Evolutionary conservation across 2,888 invertebrate genomes (phyloP), one percentile per base, ranked within the genome.

Genomic region (Cantharis nigra): DNA sequence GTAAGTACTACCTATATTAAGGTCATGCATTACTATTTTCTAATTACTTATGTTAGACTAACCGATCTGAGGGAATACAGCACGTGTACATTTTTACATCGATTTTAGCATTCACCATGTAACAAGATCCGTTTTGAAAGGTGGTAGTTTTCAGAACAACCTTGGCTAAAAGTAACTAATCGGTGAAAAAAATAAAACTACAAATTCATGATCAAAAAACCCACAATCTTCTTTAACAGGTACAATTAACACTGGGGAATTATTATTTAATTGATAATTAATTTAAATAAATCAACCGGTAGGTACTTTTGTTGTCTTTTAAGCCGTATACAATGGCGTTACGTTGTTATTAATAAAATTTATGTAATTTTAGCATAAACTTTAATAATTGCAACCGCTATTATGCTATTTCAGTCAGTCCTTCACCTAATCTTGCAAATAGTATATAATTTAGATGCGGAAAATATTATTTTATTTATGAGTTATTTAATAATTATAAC

Each of bases 51-150:
- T 20, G 65, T 67, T 67, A 10, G 65, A 67, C 65, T 14, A 67
- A 67, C 23, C 23, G 23, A 20, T 67, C 65, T 67, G 9, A 23
- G 65, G 65, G 65, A 67, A 67, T 23, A 20, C 23, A 23, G 65
- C 65, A 67, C 65, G 65, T 67, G 65, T 26, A 67, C 65, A 26
- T 67, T 67, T 67, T 67, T 67, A 5, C 26, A 11, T 7, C 9
- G 20, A 23, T 23, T 67, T 67, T 13, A 23, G 65, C 65, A 67
- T 67, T 67, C 65, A 67, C 23, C n/a, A 23, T 67, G 65, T 67
- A 23, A 67, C 9, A 67, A 67, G 65, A 67, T 67, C 65, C 65
- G 65, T 67, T 67, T 67, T 23, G 65, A 67, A 67, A 67, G 65
- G 16, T 67, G 65, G 65, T 67, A 26, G 65, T 67, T 67, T 67